These are phyloP conservation scores for Pediacus dermestoides DNA, from an alignment of 2,888 invertebrate genomes.

Conservation along the genomic window DNA sequence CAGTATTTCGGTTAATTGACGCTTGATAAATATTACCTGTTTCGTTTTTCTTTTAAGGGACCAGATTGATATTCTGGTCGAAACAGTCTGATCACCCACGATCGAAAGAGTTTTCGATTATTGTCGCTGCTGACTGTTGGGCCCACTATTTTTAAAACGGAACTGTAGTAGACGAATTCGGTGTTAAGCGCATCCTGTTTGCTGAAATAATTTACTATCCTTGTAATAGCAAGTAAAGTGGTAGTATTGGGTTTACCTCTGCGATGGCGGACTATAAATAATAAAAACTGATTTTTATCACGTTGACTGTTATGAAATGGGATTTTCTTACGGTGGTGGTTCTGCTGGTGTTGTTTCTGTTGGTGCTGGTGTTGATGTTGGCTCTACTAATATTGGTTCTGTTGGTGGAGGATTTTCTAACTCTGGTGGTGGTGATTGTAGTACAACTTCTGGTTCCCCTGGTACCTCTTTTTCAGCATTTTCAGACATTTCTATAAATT, in stretches of 20 bases:
- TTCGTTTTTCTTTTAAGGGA: slow-evolving; percentile 50
- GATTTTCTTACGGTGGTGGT: too few species aligned
- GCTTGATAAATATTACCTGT: slow-evolving; percentile 38
- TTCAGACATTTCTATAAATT: too few species aligned
- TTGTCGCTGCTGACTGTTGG: slow-evolving; percentile 44
- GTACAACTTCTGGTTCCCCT: too few species aligned
- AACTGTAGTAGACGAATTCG: slow-evolving; percentile 53
- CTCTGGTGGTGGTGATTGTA: too few species aligned
- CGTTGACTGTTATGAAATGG: too few species aligned
- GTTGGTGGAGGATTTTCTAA: too few species aligned
- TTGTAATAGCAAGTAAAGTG: neutral
- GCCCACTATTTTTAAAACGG: slow-evolving; percentile 47
- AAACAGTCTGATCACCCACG: slow-evolving; percentile 52
- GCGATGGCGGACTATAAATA: neutral
- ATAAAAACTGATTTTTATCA: too few species aligned
- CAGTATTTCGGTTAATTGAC: neutral
- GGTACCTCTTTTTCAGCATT: too few species aligned
- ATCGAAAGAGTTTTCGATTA: slow-evolving; percentile 44
- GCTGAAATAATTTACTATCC: slow-evolving; percentile 1
- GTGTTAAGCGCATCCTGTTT: slow-evolving; percentile 47
- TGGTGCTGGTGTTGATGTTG: too few species aligned
- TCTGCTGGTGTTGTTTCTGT: too few species aligned
- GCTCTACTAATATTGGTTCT: too few species aligned
- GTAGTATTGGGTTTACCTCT: slow-evolving; percentile 1
- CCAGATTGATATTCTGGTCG: slow-evolving; percentile 52